phyloP scores from a whole-genome alignment of 2,888 invertebrate species.

The Ryuthela nishihirai region DNA sequence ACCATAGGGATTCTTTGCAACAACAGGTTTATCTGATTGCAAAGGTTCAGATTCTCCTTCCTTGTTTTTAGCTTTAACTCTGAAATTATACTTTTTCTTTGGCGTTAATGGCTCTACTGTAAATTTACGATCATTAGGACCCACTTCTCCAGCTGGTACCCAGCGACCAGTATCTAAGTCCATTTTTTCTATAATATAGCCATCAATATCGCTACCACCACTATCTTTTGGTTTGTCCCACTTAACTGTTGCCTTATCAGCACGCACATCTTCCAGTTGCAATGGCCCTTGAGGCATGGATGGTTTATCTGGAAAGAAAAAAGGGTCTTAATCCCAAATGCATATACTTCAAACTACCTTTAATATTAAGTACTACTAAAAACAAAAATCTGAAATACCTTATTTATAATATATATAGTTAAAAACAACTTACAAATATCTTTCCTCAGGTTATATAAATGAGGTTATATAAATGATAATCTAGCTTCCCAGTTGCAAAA shows the following conservation, averaged over 20 bases:
- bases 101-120: conserved; percentile 85
- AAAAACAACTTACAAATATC: too few species aligned
- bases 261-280: conserved; percentile 79
- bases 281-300: conserved; percentile 41
- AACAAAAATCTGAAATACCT: too few species aligned
- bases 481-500: too few species aligned
- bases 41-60: conserved; percentile 96
- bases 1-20: conserved; percentile 89
- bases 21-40: conserved; percentile 78
- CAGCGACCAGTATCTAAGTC: conserved; percentile 92
- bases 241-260: conserved; percentile 83
- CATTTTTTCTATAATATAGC: conserved; percentile 91
- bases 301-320: conserved; percentile 48
- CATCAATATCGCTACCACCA: conserved; percentile 83
- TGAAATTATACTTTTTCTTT: conserved; percentile 95
- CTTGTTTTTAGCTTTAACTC: conserved; percentile 94
- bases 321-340: too few species aligned
- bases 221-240: conserved; percentile 87
- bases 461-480: too few species aligned
- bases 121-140: conserved; percentile 73
- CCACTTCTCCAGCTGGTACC: conserved; percentile 87
- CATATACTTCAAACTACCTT: too few species aligned
- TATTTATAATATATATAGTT: too few species aligned
- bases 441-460: too few species aligned
- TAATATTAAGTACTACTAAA: too few species aligned